Conservation (phyloP, 2,113 vertebrate species). For the Polyodon spathula region DNA sequence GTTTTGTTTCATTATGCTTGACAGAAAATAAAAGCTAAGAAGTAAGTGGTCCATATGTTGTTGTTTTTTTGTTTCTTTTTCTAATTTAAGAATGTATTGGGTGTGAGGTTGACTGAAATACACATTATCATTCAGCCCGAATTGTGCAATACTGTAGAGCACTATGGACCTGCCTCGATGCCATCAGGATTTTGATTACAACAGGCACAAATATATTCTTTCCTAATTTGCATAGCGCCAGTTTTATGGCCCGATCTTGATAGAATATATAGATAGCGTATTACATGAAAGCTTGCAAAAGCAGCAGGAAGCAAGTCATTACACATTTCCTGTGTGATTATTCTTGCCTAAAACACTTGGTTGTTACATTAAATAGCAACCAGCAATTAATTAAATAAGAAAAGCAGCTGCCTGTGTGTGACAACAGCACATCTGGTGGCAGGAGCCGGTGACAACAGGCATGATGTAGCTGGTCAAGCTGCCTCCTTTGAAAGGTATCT, state of each 20-base stretch:
- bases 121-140: too few species aligned
- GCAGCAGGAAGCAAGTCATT: neutral
- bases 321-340: slow-evolving; percentile 1
- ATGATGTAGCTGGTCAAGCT: neutral
- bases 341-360: neutral
- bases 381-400: slow-evolving; percentile 12
- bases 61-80: too few species aligned
- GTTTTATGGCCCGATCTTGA: neutral
- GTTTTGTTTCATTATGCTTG: too few species aligned
- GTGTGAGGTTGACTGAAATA: too few species aligned
- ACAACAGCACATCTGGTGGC: slow-evolving; percentile 5
- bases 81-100: too few species aligned
- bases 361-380: slow-evolving; percentile 7
- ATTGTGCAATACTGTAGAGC: too few species aligned
- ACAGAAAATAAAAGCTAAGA: too few species aligned
- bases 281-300: neutral
- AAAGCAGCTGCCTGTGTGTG: slow-evolving; percentile 3
- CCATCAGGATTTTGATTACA: too few species aligned
- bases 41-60: too few species aligned
- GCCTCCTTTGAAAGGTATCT: neutral
- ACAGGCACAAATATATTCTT: too few species aligned
- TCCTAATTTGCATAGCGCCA: neutral
- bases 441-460: neutral
- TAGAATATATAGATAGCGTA: slow-evolving; percentile 2
- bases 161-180: too few species aligned